A percentile compares a stretch with the other conserved stretches of the same genome.
phyloP scores from a whole-genome alignment of 1,140 invertebrate species.

The Papilio glaucus region DNA sequence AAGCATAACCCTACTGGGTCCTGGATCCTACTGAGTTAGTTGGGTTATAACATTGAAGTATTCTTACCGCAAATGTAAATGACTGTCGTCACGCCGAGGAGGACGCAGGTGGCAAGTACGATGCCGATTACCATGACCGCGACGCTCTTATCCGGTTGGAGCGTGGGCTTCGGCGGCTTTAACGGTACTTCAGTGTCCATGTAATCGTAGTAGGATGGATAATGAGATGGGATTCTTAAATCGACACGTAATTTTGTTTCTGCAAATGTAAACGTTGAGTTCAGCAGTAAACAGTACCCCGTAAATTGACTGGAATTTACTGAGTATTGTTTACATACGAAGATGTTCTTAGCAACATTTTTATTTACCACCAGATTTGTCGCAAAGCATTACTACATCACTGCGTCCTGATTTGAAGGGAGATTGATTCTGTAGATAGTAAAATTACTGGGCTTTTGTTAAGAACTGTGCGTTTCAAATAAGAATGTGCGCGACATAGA shows the following conservation, averaged over 20 bases:
- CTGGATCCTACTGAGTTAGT: too few relatives aligned
- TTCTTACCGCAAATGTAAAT: slow-evolving; percentile 57
- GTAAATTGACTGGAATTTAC: not conserved
- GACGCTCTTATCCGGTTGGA: slow-evolving; percentile 43
- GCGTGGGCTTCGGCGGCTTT: slow-evolving; percentile 45
- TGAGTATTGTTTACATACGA: not conserved
- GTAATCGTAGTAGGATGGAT: slow-evolving; percentile 71
- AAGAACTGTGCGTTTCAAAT: too few relatives aligned
- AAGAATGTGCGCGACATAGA: too few relatives aligned
- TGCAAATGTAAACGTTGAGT: slow-evolving; percentile 45
- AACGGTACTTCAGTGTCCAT: slow-evolving; percentile 55
- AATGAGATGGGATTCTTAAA: slow-evolving; percentile 65
- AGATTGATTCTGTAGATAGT: too few relatives aligned
- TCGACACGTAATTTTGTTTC: slow-evolving; percentile 63
- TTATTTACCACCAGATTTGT: too few relatives aligned
- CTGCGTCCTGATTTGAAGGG: too few relatives aligned
- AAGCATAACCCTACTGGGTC: too few relatives aligned
- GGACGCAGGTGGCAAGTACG: slow-evolving; percentile 44
- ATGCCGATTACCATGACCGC: slow-evolving; percentile 52
- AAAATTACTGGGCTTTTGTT: too few relatives aligned
- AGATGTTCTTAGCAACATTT: too few relatives aligned
- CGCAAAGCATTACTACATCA: too few relatives aligned
- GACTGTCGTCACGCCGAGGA: slow-evolving; percentile 46
- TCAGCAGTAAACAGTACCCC: slow-evolving; percentile 8
- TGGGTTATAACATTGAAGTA: too few relatives aligned